Evolutionary conservation across 2,888 invertebrate genomes (phyloP).

Genomic region (Ormyrus labotus): DNA sequence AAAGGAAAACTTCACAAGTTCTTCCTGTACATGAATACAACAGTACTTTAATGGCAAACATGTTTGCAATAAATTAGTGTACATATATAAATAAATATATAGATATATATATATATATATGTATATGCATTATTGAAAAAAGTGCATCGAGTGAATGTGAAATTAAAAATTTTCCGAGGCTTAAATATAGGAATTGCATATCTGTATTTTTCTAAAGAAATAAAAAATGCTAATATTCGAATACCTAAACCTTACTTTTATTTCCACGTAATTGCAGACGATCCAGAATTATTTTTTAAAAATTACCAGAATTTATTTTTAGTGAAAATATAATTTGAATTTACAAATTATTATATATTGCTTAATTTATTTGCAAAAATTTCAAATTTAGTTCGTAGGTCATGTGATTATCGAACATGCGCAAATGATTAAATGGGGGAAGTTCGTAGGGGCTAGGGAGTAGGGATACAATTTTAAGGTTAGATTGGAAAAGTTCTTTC

Average conservation of each 20-base stretch:
- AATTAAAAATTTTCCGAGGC: constrained; percentile 52
- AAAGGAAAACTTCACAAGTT: constrained; percentile 24
- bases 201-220: constrained; percentile 65
- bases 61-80: constrained; percentile 22
- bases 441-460: no score
- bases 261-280: constrained; percentile 7
- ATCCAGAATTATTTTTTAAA: background rate
- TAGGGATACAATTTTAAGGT: no score
- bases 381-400: no score
- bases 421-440: no score
- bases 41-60: background rate
- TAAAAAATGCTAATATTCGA: constrained; percentile 58
- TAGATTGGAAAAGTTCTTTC: no score
- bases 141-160: constrained; percentile 52
- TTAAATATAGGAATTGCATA: constrained; percentile 58
- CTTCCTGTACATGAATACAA: constrained; percentile 28
- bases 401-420: no score
- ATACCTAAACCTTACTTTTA: constrained; percentile 27
- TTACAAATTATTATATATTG: no score
- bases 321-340: no score
- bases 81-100: constrained; percentile 39
- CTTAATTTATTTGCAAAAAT: no score
- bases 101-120: constrained; percentile 19
- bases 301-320: background rate
- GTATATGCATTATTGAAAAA: constrained; percentile 33